Evolutionary conservation across 2,888 invertebrate genomes (phyloP).

Genomic region (Tachina lurida): DNA sequence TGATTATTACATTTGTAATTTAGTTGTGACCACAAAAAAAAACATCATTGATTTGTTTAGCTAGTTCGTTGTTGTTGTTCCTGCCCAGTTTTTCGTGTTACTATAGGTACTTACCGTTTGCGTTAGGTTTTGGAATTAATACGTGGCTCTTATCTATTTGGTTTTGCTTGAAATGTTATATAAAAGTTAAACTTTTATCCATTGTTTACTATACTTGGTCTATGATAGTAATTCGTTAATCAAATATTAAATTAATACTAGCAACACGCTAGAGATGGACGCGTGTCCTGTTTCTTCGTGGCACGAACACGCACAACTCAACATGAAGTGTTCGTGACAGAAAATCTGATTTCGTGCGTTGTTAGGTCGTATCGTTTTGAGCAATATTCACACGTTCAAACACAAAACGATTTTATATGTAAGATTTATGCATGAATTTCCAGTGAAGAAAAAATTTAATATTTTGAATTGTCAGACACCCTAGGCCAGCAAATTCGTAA

Average conservation of each 20-base stretch:
- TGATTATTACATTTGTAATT: constrained; percentile 8
- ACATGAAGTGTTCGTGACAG: too few species aligned
- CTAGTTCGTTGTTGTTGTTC: constrained; percentile 15
- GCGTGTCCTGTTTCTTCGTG: too few species aligned
- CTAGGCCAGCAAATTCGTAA: too few species aligned
- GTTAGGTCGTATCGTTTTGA: too few species aligned
- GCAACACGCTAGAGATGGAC: neutral
- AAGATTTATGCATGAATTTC: too few species aligned
- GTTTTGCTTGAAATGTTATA: constrained; percentile 13
- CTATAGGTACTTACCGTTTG: constrained; percentile 30
- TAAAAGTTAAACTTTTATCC: constrained; percentile 1
- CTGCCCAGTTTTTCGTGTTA: neutral
- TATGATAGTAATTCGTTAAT: constrained; percentile 41
- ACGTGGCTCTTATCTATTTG: neutral
- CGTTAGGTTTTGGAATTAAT: neutral
- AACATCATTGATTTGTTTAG: constrained; percentile 59
- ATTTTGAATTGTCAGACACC: too few species aligned
- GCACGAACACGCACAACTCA: too few species aligned
- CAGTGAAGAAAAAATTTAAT: too few species aligned
- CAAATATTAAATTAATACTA: constrained; percentile 50
- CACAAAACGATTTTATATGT: too few species aligned
- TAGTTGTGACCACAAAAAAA: neutral
- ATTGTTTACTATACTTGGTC: constrained; percentile 45
- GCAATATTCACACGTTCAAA: too few species aligned
- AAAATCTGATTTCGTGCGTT: too few species aligned